phyloP scores from a whole-genome alignment of 53 echinoderm and acorn worm species.

The Echinometra lucunter region DNA sequence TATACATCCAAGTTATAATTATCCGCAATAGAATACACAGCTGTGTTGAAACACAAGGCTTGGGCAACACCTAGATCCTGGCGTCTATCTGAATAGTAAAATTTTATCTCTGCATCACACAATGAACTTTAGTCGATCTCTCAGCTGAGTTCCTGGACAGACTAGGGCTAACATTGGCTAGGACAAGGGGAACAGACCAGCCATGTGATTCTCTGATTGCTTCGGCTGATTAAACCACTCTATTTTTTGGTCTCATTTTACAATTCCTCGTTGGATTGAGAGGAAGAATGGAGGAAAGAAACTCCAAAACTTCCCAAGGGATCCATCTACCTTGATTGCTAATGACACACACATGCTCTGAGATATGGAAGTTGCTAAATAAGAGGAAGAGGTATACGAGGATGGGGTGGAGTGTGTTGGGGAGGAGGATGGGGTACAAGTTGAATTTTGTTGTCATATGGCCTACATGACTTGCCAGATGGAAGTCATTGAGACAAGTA shows the following conservation, averaged over 20 bases:
- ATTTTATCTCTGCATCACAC: constrained; percentile 29
- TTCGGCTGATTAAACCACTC: neutral
- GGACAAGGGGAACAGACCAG: neutral
- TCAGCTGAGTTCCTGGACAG: neutral
- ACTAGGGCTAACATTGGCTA: neutral
- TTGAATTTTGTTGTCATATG: neutral
- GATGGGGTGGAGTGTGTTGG: neutral
- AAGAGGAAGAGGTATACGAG: neutral
- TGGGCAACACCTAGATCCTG: neutral
- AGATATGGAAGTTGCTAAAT: neutral
- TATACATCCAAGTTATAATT: neutral
- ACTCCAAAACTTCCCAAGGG: constrained; percentile 11
- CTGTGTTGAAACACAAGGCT: neutral
- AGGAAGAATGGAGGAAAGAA: constrained; percentile 18
- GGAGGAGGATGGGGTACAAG: neutral
- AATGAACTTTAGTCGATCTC: constrained; percentile 36
- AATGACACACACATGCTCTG: constrained; percentile 40
- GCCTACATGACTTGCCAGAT: too few species aligned
- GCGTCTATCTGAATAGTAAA: neutral
- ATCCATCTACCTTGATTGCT: constrained; percentile 42
- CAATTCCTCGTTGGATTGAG: neutral
- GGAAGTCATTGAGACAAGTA: too few species aligned
- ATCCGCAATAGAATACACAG: neutral
- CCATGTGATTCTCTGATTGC: neutral
- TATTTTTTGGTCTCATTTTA: constrained; percentile 16